Conservation (phyloP, 2,797 vertebrate species). For the Micrastur ruficollis region DNA sequence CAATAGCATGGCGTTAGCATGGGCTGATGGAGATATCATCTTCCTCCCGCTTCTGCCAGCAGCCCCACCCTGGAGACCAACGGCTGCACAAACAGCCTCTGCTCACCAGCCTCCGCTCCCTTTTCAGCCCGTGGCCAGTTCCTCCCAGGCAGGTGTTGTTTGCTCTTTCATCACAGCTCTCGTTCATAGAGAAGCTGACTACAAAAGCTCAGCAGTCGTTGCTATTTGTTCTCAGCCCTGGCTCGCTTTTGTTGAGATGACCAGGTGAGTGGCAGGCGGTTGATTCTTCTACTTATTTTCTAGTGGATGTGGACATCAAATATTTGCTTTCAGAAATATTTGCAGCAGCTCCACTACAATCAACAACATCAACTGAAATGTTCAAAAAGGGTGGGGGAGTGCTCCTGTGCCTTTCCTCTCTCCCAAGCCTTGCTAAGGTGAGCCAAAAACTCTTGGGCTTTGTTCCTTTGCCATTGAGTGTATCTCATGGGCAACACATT, state of each 20-base stretch:
- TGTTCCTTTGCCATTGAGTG: background rate
- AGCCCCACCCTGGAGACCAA: background rate
- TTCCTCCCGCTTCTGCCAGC: background rate
- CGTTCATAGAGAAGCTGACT: background rate
- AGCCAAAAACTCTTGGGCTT: background rate
- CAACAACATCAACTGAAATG: background rate
- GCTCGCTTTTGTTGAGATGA: background rate
- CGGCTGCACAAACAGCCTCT: background rate
- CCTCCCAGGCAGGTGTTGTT: constrained; percentile 48
- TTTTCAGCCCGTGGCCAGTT: background rate
- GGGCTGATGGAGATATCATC: background rate
- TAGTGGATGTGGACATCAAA: constrained; percentile 32
- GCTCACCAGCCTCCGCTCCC: background rate
- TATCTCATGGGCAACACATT: background rate
- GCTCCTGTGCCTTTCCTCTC: rapidly evolving
- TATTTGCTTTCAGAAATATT: constrained; percentile 44
- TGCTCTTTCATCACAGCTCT: background rate
- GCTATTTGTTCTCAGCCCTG: constrained; percentile 33
- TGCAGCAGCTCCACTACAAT: background rate
- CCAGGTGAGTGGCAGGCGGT: background rate
- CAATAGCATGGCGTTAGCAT: background rate
- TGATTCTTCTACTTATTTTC: background rate
- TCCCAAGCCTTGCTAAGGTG: background rate
- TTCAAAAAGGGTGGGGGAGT: background rate
- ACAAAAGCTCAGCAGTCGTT: background rate